Percentiles rank a stretch among this genome's conserved stretches.
These are phyloP conservation scores for Phoxinus phoxinus DNA, from an alignment of 2,113 vertebrate species.

Conservation along the genomic window DNA sequence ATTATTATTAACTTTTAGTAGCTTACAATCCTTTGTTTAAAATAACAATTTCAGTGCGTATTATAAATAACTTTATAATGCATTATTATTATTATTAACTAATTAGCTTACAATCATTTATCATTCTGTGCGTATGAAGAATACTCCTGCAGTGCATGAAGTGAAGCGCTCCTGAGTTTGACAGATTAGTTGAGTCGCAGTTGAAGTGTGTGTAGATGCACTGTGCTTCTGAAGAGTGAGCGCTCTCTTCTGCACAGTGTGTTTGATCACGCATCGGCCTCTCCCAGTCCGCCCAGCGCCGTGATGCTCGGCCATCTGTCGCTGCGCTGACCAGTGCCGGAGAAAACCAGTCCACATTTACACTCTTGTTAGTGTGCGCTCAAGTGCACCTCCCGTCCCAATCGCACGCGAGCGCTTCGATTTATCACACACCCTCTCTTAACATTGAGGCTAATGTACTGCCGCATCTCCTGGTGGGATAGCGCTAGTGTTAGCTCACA, in stretches of 20 bases:
- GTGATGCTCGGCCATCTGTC: conserved; percentile 82
- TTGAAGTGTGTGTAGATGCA: neutral
- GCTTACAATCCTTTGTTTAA: neutral
- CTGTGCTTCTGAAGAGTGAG: conserved; percentile 1
- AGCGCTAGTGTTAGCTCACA: conserved; percentile 40
- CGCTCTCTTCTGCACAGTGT: conserved; percentile 36
- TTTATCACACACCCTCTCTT: neutral
- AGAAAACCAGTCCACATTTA: conserved; percentile 64
- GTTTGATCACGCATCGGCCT: conserved; percentile 61
- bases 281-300: conserved; percentile 77
- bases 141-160: neutral
- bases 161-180: neutral
- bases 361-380: neutral
- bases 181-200: neutral
- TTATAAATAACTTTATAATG: neutral
- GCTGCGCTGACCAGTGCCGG: conserved; percentile 73
- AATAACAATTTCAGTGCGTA: too few species aligned
- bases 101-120: neutral
- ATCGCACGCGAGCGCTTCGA: neutral
- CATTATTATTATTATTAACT: neutral
- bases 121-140: neutral
- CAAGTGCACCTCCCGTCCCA: neutral
- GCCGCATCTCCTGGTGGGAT: neutral
- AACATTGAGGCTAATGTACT: conserved; percentile 12
- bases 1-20: neutral